Evolutionary conservation across 2,113 vertebrate species (phyloP).

Genomic region (Oceanodroma tethys): DNA sequence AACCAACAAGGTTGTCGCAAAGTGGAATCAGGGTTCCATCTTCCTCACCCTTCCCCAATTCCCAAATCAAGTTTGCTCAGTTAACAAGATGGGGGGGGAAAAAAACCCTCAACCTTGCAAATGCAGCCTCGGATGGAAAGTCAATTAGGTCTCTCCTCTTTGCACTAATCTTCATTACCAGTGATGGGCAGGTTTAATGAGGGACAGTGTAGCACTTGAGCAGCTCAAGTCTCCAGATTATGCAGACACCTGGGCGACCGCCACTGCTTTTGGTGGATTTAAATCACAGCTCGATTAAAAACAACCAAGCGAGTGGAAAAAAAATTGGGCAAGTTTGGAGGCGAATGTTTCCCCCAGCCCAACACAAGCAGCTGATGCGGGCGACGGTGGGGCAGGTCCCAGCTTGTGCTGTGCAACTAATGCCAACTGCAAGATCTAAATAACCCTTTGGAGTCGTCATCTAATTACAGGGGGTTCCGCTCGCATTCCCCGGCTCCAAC

Average conservation of each 20-base stretch:
- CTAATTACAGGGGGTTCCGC: neutral
- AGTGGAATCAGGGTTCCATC: neutral
- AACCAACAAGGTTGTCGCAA: accelerated
- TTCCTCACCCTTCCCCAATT: neutral
- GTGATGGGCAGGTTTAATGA: neutral
- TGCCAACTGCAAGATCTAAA: constrained; percentile 23
- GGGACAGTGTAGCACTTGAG: neutral
- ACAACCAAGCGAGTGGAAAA: accelerated
- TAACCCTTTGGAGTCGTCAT: neutral
- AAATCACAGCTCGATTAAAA: neutral
- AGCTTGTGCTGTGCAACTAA: neutral
- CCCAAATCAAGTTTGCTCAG: neutral
- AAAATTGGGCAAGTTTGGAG: neutral
- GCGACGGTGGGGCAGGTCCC: neutral
- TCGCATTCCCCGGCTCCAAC: neutral
- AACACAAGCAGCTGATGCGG: neutral
- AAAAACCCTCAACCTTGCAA: neutral
- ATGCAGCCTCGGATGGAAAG: neutral
- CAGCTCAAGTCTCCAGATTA: neutral
- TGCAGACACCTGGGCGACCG: neutral
- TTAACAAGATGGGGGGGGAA: neutral
- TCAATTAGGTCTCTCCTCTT: neutral
- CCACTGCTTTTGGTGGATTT: accelerated
- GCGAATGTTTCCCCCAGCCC: accelerated
- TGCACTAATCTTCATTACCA: neutral